Conservation (phyloP, 35 echinoderm and acorn worm species). For the Stichopus chloronotus region DNA sequence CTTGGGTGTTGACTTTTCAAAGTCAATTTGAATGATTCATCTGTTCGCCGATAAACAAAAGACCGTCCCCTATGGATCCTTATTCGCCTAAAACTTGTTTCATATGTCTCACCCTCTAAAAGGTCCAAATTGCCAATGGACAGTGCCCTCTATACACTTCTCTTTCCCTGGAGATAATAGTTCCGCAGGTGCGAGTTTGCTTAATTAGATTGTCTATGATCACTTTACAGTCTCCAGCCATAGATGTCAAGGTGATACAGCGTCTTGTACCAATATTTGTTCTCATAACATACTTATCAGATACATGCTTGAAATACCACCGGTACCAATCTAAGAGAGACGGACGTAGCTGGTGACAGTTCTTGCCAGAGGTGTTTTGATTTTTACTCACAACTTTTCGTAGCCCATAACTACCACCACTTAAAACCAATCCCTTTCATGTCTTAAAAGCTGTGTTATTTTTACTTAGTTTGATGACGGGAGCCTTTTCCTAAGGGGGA, state of each 20-base stretch:
- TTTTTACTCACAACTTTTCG: constrained; percentile 31
- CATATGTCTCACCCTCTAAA: not conserved
- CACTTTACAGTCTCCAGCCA: constrained; percentile 3
- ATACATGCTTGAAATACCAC: constrained; percentile 40
- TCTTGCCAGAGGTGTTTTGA: constrained; percentile 41
- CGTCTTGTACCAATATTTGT: constrained; percentile 49
- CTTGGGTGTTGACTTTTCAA: too few relatives aligned
- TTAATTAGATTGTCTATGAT: constrained; percentile 45
- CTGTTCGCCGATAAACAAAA: too few relatives aligned
- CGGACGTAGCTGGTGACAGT: constrained; percentile 13
- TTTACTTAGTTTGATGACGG: not conserved
- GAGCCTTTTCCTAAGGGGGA: constrained; percentile 27
- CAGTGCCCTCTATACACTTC: not conserved
- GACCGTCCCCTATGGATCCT: too few relatives aligned
- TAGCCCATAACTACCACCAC: constrained; percentile 24
- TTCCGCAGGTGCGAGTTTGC: not conserved
- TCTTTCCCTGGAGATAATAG: too few relatives aligned
- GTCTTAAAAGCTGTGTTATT: constrained; percentile 36
- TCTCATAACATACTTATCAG: constrained; percentile 54
- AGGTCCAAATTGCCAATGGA: not conserved
- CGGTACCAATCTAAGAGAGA: not conserved
- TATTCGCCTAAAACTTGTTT: too few relatives aligned
- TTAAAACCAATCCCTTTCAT: constrained; percentile 2
- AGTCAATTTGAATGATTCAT: too few relatives aligned
- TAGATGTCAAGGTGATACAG: constrained; percentile 12